These are phyloP conservation scores for Desoria tigrina DNA, from an alignment of 2,888 invertebrate genomes.

Conservation along the genomic window DNA sequence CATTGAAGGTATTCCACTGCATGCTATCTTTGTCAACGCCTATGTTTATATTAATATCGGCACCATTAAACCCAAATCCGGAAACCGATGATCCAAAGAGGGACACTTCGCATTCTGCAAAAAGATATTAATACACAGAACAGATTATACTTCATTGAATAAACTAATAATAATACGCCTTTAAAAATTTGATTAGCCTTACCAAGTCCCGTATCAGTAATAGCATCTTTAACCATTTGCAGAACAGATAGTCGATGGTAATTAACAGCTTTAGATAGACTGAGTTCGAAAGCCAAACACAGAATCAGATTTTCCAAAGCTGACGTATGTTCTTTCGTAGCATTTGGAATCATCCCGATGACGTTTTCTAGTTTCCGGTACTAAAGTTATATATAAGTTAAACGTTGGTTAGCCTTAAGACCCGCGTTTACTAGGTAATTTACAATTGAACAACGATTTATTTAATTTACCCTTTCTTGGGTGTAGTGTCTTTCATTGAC, in stretches of 20 bases:
- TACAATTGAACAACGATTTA: too few species aligned
- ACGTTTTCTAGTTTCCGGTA: too few species aligned
- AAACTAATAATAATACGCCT: background rate
- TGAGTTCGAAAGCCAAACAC: background rate
- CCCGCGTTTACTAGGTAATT: too few species aligned
- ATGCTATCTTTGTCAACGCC: too few species aligned
- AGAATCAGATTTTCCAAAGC: background rate
- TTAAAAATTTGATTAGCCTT: background rate
- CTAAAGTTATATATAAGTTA: too few species aligned
- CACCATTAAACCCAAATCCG: slow-evolving; percentile 57
- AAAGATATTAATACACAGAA: too few species aligned
- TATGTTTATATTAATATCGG: slow-evolving; percentile 60
- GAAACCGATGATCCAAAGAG: slow-evolving; percentile 59
- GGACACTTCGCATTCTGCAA: slow-evolving; percentile 53
- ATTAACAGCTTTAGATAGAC: background rate
- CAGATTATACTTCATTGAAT: background rate
- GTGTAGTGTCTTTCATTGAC: slow-evolving; percentile 40
- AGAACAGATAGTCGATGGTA: background rate
- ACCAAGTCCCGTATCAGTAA: background rate
- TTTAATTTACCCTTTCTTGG: slow-evolving; percentile 36
- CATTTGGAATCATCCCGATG: background rate
- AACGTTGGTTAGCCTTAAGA: too few species aligned
- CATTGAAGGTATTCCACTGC: too few species aligned
- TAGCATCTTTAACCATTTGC: background rate
- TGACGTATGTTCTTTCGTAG: background rate